phyloP scores from a whole-genome alignment of 2,797 vertebrate species.

The Petrocephalus schoutedeni region DNA sequence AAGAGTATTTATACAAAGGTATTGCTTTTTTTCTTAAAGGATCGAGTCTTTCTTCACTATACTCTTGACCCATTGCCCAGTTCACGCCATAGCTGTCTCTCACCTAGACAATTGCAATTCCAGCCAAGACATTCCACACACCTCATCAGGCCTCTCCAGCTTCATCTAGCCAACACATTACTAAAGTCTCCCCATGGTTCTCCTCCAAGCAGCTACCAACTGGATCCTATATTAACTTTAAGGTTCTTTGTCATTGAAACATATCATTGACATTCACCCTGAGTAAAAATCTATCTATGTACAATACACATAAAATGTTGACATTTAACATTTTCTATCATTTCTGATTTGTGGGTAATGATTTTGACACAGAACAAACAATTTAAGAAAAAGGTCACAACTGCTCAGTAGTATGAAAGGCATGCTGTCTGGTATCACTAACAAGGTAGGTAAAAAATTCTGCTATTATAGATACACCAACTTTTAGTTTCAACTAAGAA shows the following conservation, averaged over 20 bases:
- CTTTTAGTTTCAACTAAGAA: neutral
- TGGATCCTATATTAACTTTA: neutral
- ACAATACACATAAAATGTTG: neutral
- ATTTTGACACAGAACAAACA: conserved; percentile 5
- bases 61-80: neutral
- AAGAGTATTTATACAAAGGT: neutral
- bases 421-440: conserved; percentile 6
- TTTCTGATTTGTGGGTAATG: conserved; percentile 20
- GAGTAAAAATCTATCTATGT: neutral
- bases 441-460: neutral
- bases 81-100: neutral
- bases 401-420: neutral
- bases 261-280: neutral
- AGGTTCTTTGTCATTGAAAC: neutral
- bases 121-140: neutral
- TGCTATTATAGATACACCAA: neutral
- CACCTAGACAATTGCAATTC: neutral
- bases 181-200: neutral
- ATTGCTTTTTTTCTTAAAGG: neutral
- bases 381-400: conserved; percentile 16
- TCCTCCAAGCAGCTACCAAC: neutral
- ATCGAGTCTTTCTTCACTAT: neutral
- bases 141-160: neutral
- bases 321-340: conserved; percentile 18
- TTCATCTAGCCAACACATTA: neutral